Conservation (phyloP, 92 coral and sea anemone species). For the Paramuricea clavata region DNA sequence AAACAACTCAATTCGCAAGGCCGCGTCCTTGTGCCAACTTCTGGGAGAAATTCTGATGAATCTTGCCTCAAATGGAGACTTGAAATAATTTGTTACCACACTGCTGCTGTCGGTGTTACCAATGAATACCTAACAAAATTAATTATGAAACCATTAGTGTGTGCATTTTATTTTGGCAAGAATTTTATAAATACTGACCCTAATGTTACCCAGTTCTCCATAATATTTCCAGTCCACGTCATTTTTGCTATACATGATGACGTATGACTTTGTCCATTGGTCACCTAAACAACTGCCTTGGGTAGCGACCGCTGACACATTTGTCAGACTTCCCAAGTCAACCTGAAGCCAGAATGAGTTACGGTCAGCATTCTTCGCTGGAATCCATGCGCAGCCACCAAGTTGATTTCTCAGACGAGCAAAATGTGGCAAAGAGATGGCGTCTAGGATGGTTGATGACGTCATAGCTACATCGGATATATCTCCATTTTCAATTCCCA, state of each 20-base stretch:
- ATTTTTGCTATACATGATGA: background rate
- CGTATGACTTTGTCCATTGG: background rate
- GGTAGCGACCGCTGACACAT: background rate
- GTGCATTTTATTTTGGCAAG: background rate
- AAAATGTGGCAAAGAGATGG: background rate
- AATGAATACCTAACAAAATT: background rate
- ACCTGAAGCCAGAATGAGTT: conserved; percentile 1
- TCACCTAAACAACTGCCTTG: background rate
- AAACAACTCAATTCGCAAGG: background rate
- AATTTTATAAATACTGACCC: background rate
- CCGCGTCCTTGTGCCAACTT: background rate
- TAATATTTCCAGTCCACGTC: background rate
- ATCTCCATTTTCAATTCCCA: background rate
- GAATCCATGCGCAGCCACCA: background rate
- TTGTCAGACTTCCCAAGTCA: background rate
- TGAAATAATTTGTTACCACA: background rate
- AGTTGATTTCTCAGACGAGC: background rate
- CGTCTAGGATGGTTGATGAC: background rate
- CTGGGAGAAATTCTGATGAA: background rate
- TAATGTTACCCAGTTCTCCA: background rate
- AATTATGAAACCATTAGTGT: too few species aligned
- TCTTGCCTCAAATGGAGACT: background rate
- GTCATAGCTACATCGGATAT: background rate
- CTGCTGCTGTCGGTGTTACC: background rate
- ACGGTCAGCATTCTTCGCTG: background rate